Evolutionary conservation across 2,113 vertebrate species (phyloP).

Genomic region (Coracopsis vasa): DNA sequence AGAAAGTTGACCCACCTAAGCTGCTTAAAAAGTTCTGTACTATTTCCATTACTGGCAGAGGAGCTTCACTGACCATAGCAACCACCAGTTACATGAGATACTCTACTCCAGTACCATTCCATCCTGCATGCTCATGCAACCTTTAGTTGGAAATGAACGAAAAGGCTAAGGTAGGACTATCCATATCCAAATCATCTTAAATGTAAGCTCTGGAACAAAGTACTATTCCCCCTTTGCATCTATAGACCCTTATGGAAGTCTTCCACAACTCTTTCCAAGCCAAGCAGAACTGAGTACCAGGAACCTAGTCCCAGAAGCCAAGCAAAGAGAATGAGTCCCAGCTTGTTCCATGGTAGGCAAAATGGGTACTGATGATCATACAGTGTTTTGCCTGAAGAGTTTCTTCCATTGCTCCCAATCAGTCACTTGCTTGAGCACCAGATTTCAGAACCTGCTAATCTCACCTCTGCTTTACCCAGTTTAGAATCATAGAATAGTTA

Average conservation of each 20-base stretch:
- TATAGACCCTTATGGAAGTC: rapidly evolving
- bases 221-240: neutral
- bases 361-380: neutral
- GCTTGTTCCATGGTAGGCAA: neutral
- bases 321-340: neutral
- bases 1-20: neutral
- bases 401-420: neutral
- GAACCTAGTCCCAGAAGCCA: neutral
- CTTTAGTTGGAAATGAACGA: neutral
- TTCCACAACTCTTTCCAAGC: rapidly evolving
- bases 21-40: neutral
- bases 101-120: neutral
- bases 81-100: rapidly evolving
- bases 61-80: neutral
- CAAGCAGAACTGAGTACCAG: neutral
- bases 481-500: neutral
- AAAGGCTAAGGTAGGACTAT: neutral
- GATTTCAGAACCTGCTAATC: neutral
- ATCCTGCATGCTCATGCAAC: rapidly evolving
- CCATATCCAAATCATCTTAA: neutral
- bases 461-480: neutral
- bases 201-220: neutral
- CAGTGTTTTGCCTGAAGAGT: neutral
- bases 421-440: neutral
- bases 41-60: neutral